Evolutionary conservation across 2,113 vertebrate species (phyloP).

Genomic region (Stigmatopora nigra): DNA sequence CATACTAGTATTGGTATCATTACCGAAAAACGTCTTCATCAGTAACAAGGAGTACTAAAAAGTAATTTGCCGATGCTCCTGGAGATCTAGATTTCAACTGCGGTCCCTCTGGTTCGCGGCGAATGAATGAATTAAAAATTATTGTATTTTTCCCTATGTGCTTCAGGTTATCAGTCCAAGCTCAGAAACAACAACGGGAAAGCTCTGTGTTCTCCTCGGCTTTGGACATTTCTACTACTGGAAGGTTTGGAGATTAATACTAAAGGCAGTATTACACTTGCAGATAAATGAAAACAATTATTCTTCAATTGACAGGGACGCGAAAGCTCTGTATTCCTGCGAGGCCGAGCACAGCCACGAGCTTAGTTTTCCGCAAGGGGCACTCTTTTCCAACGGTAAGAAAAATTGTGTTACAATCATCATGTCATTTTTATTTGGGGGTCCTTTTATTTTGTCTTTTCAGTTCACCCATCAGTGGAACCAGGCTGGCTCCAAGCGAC

Average conservation of each 20-base stretch:
- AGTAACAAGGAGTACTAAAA: no score
- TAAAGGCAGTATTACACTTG: neutral
- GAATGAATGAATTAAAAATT: no score
- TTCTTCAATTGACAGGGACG: slow-evolving; percentile 70
- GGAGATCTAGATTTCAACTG: no score
- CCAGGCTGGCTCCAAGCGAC: slow-evolving; percentile 97
- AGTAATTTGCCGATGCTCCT: no score
- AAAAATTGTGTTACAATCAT: neutral
- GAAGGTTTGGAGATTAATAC: slow-evolving; percentile 26
- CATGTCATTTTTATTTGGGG: neutral
- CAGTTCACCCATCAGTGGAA: slow-evolving; percentile 93
- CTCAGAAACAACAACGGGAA: slow-evolving; percentile 83
- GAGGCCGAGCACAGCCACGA: slow-evolving; percentile 93
- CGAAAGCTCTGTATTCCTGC: slow-evolving; percentile 94
- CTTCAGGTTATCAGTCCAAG: slow-evolving; percentile 80
- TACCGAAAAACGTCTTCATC: no score
- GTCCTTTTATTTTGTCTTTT: slow-evolving; percentile 27
- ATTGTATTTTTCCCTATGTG: slow-evolving; percentile 18
- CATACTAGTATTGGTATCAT: no score
- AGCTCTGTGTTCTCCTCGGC: slow-evolving; percentile 75
- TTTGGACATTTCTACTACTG: slow-evolving; percentile 70
- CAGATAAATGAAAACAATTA: no score
- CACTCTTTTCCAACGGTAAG: slow-evolving; percentile 89
- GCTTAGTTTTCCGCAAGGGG: slow-evolving; percentile 93
- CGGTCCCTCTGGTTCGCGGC: no score